Evolutionary conservation across 2,888 invertebrate genomes (phyloP).

Genomic region (Caprella mutica): DNA sequence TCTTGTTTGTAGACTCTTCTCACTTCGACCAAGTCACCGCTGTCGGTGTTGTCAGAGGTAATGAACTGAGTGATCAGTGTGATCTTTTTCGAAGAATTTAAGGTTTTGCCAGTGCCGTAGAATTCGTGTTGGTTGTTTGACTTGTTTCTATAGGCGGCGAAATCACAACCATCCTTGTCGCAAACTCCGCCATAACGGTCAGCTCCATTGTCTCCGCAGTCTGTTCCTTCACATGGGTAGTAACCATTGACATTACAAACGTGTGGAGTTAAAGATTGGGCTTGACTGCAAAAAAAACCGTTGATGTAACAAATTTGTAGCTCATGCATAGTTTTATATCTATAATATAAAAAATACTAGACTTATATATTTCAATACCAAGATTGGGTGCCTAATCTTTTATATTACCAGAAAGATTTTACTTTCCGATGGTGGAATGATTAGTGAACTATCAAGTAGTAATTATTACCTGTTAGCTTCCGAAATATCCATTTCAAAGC

Average conservation of each 20-base stretch:
- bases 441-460: no score
- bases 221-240: constrained; percentile 22
- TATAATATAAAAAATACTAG: no score
- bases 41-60: constrained; percentile 31
- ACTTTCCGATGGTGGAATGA: no score
- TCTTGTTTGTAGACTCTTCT: constrained; percentile 25
- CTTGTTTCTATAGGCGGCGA: constrained; percentile 26
- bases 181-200: constrained; percentile 31
- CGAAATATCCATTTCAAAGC: constrained; percentile 33
- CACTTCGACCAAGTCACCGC: constrained; percentile 29
- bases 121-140: constrained; percentile 19
- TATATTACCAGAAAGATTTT: no score
- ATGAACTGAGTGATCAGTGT: constrained; percentile 33
- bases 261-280: background rate
- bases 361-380: no score
- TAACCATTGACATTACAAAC: background rate
- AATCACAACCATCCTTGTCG: constrained; percentile 34
- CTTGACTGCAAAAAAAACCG: background rate
- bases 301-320: background rate
- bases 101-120: constrained; percentile 17
- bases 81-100: constrained; percentile 23
- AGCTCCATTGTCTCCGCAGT: constrained; percentile 31
- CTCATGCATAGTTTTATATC: no score
- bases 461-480: constrained; percentile 33
- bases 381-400: no score